These are phyloP conservation scores for Eupithecia centaureata DNA, from an alignment of 2,888 invertebrate genomes.

Conservation along the genomic window DNA sequence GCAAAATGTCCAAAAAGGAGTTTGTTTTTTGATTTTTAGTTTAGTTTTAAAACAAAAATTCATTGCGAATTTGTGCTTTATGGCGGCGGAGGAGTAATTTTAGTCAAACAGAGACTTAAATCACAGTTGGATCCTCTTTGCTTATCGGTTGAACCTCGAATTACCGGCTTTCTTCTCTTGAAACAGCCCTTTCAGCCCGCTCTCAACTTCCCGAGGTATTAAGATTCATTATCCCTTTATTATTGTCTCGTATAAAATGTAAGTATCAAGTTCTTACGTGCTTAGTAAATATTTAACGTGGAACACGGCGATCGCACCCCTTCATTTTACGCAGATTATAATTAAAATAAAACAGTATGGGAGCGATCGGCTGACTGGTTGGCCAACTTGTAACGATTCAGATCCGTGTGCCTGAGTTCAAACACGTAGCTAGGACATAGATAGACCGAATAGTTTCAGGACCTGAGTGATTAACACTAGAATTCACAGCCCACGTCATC, in stretches of 20 bases:
- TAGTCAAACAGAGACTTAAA: too few relatives aligned
- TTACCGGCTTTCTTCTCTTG: neutral
- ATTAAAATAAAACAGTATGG: constrained; percentile 40
- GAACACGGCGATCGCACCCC: constrained; percentile 5
- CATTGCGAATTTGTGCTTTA: too few relatives aligned
- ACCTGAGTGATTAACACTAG: neutral
- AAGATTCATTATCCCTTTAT: neutral
- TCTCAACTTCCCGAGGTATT: neutral
- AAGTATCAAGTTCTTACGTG: neutral
- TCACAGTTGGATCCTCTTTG: neutral
- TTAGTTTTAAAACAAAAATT: too few relatives aligned
- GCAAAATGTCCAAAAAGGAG: too few relatives aligned
- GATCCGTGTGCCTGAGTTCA: too few relatives aligned
- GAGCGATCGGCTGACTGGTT: neutral
- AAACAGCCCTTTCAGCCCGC: neutral
- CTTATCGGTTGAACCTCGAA: neutral
- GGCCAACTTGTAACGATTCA: neutral
- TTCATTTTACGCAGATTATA: constrained; percentile 42
- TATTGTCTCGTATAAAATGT: constrained; percentile 4
- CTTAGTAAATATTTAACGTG: constrained; percentile 11
- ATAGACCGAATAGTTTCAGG: neutral
- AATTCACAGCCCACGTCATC: neutral
- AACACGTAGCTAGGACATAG: neutral
- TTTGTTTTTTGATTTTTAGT: too few relatives aligned
- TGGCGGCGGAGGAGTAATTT: too few relatives aligned